These are phyloP conservation scores for Panthera leo DNA, from an alignment of 2,113 vertebrate genomes.

Conservation along the genomic window DNA sequence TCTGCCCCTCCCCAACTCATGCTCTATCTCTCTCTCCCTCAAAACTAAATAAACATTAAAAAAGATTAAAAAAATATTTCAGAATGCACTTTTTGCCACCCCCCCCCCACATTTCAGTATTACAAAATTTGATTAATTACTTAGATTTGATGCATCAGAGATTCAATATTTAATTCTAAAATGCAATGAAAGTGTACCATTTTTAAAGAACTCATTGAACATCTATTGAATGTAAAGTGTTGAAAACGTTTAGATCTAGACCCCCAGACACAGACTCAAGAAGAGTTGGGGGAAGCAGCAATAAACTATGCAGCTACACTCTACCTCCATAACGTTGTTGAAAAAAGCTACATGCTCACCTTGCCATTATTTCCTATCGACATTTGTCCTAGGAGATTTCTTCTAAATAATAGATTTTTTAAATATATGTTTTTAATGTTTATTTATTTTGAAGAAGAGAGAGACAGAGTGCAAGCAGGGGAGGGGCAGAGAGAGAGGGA, in stretches of 20 bases:
- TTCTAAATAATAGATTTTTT: neutral
- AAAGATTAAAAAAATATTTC: neutral
- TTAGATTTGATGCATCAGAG: neutral
- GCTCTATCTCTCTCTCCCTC: too few relatives aligned
- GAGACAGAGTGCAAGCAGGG: too few relatives aligned
- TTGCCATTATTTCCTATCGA: neutral
- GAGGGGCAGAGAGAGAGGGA: too few relatives aligned
- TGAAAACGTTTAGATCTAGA: neutral
- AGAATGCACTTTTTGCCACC: neutral
- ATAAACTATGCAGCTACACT: neutral
- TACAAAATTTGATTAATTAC: neutral
- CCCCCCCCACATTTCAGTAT: neutral
- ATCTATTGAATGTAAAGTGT: neutral
- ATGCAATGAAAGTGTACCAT: neutral
- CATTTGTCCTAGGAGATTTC: neutral
- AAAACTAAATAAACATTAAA: neutral
- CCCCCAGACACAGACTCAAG: neutral
- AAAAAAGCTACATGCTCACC: neutral
- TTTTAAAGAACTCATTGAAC: slow-evolving; percentile 1
- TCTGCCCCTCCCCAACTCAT: too few relatives aligned
- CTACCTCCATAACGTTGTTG: neutral
- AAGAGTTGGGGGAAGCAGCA: neutral
- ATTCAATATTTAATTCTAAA: slow-evolving; percentile 31
- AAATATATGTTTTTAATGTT: too few relatives aligned
- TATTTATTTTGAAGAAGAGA: too few relatives aligned